phyloP scores from a whole-genome alignment of 1,140 invertebrate species.

The Calliphora vicina region DNA sequence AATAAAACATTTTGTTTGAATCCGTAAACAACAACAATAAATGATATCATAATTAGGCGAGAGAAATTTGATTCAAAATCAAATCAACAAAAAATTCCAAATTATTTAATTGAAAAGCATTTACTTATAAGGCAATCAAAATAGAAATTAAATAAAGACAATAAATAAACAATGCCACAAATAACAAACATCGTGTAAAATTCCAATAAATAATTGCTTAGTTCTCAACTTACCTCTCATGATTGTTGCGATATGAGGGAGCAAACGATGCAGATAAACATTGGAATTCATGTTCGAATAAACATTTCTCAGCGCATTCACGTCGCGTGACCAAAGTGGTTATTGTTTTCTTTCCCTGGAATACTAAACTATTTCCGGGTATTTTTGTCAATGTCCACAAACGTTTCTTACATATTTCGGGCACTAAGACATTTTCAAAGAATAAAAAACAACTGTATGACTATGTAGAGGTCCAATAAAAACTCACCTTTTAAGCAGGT shows the following conservation, averaged over 20 bases:
- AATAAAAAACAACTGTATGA: too few species aligned
- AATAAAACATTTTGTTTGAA: too few species aligned
- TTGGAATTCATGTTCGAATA: slow-evolving; percentile 63
- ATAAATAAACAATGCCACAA: slow-evolving; percentile 15
- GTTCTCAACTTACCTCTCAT: slow-evolving; percentile 46
- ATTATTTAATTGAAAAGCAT: neutral
- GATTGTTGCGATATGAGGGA: slow-evolving; percentile 59
- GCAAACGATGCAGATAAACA: slow-evolving; percentile 65
- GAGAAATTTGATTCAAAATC: neutral
- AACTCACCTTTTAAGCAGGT: slow-evolving; percentile 61
- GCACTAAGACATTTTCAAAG: slow-evolving; percentile 49
- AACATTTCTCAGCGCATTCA: slow-evolving; percentile 65
- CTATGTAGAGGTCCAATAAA: too few species aligned
- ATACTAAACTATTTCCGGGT: slow-evolving; percentile 64
- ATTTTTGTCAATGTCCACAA: slow-evolving; percentile 65
- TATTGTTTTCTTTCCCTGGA: slow-evolving; percentile 64
- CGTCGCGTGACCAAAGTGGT: slow-evolving; percentile 61
- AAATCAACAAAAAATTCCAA: neutral
- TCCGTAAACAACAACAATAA: neutral
- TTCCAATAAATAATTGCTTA: neutral
- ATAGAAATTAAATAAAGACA: neutral
- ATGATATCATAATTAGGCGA: slow-evolving; percentile 9
- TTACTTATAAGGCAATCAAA: slow-evolving; percentile 19
- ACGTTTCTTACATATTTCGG: slow-evolving; percentile 58
- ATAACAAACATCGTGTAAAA: neutral